A percentile compares a stretch with the other conserved stretches of the same genome.
Conservation (phyloP, 2,888 invertebrate species). For the Sesia apiformis region DNA sequence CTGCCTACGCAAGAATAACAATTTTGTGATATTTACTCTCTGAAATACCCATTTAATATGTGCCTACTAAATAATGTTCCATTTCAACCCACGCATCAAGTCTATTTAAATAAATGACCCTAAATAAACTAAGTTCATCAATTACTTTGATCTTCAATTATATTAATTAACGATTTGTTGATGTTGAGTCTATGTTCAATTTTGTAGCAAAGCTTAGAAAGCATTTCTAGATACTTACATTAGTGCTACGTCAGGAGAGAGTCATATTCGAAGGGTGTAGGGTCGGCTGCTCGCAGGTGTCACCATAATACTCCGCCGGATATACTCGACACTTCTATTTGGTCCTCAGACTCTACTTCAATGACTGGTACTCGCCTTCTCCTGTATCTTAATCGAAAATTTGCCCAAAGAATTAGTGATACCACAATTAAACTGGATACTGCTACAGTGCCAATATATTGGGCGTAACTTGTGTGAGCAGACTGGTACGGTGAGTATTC, state of each 20-base stretch:
- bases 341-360: constrained; percentile 45
- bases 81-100: no score
- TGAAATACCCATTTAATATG: no score
- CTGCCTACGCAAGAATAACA: no score
- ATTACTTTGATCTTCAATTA: no score
- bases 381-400: constrained; percentile 53
- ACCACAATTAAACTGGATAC: constrained; percentile 72
- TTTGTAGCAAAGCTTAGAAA: no score
- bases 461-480: constrained; percentile 39
- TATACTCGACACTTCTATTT: constrained; percentile 77
- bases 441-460: constrained; percentile 72
- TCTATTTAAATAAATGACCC: no score
- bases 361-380: constrained; percentile 41
- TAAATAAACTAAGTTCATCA: no score
- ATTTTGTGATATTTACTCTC: no score
- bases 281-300: constrained; percentile 76
- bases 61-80: no score
- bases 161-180: no score
- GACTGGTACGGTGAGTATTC: constrained; percentile 55
- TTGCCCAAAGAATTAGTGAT: constrained; percentile 70
- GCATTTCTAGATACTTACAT: constrained; percentile 42
- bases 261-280: constrained; percentile 74
- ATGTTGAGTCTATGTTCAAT: no score
- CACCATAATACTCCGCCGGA: constrained; percentile 82
- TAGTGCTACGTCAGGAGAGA: constrained; percentile 71